These are phyloP conservation scores for Macrochelys suwanniensis DNA, from an alignment of 2,797 vertebrate genomes.

Conservation along the genomic window DNA sequence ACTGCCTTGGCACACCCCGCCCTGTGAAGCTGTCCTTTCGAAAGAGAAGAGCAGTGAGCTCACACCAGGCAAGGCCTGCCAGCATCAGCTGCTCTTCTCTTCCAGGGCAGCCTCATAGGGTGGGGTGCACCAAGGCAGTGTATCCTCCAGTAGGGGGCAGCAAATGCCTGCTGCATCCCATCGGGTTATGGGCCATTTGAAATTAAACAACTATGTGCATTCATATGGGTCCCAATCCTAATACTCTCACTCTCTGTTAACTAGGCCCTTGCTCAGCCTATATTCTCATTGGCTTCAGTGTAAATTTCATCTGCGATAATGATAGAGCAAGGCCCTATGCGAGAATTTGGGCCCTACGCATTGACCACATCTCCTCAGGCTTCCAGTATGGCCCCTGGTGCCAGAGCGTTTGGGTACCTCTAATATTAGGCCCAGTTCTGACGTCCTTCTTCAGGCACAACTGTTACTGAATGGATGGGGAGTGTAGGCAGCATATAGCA, in stretches of 20 bases:
- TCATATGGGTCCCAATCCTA: slow-evolving; percentile 28
- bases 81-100: neutral
- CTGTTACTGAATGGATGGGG: neutral
- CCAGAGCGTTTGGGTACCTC: neutral
- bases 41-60: neutral
- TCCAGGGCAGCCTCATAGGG: neutral
- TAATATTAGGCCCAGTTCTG: neutral
- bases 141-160: neutral
- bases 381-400: neutral
- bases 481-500: neutral
- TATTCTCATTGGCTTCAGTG: neutral
- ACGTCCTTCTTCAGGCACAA: neutral
- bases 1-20: neutral
- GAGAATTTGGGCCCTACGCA: neutral
- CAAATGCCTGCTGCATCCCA: neutral
- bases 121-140: neutral
- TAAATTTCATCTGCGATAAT: neutral
- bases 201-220: slow-evolving; percentile 66
- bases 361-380: neutral
- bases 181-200: slow-evolving; percentile 59
- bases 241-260: slow-evolving; percentile 34
- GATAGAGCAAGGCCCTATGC: neutral
- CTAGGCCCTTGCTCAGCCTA: neutral
- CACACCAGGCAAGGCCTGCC: neutral
- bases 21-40: neutral